Base-by-base conservation (phyloP, 1,140 invertebrate species). In the Meloidogyne exigua region DNA sequence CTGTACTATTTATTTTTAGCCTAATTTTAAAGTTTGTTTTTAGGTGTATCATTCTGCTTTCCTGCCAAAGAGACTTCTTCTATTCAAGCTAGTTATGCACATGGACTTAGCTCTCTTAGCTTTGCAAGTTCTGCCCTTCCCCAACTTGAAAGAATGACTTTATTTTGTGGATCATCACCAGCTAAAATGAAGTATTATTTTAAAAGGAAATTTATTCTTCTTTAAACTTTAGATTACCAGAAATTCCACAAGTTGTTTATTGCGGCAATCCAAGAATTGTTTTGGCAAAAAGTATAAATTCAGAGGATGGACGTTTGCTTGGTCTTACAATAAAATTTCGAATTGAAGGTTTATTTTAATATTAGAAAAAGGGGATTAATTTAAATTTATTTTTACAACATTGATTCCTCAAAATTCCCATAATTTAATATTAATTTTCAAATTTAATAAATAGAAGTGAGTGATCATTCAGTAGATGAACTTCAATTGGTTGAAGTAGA, bases 21-120 rank as follows among this genome's bases (percentile, higher is more conserved):
- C 7, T 57, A 57, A 4, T 57, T 57, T 21, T 57, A 7, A n/a
- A n/a, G n/a, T n/a, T n/a, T 57, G 7, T 9, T 4, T 18, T 42
- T 12, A 64, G 69, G 69, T 1, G 76, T 86, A 13, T 84, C 85
- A 0, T 87, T 86, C 75, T 86, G 80, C 28, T 86, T 86, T 65
- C 84, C 85, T 18, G 84, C 82, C 13, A 80, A 79, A 28, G 79
- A 82, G 23, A 72, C 83, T 12, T 83, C 85, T 21, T 77, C 85
- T 21, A 77, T 84, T 62, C 83, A 87, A 77, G 75, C 82, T 13
- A 70, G 80, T 18, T 86, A 86, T 75, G 82, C 77, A 21, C 83
- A 83, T 39, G 80, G 83, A 28, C 80, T 86, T 15, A 76, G 80
- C n/a, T 87, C 86, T 11, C 71, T 86, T 0, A 80, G 82, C 21